Evolutionary conservation across 2,113 vertebrate species (phyloP).

Genomic region (Hucho hucho): DNA sequence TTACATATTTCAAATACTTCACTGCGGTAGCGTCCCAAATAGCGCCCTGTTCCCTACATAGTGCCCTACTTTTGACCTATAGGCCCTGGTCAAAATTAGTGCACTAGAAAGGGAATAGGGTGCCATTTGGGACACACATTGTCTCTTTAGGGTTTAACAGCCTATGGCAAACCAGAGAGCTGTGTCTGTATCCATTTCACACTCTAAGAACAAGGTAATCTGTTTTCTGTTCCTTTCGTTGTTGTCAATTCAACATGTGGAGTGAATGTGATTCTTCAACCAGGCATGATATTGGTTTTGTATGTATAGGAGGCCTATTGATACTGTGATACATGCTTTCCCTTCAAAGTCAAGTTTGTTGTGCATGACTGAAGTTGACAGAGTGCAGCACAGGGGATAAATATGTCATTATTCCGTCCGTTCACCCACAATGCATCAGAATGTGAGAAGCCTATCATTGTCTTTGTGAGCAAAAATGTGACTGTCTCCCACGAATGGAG

Average conservation of each 20-base stretch:
- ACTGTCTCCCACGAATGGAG: too few relatives aligned
- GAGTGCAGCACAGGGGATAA: constrained; percentile 18
- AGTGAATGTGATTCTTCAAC: constrained; percentile 21
- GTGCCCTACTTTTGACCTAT: too few relatives aligned
- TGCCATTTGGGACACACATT: neutral
- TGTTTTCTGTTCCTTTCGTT: neutral
- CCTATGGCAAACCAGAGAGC: neutral
- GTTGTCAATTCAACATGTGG: constrained; percentile 6
- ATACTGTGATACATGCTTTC: constrained; percentile 12
- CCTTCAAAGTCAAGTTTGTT: constrained; percentile 24
- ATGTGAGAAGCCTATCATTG: constrained; percentile 8
- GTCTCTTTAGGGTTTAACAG: neutral
- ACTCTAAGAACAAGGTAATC: neutral
- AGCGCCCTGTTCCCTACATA: too few relatives aligned
- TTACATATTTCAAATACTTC: neutral
- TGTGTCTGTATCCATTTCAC: neutral
- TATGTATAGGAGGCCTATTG: constrained; percentile 28
- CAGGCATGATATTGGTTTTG: constrained; percentile 54
- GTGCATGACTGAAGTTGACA: constrained; percentile 57
- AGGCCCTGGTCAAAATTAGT: too few relatives aligned
- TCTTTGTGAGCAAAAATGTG: constrained; percentile 22
- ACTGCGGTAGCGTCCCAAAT: neutral
- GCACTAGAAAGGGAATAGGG: too few relatives aligned
- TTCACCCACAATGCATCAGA: neutral
- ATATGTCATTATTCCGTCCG: neutral